phyloP scores from a whole-genome alignment of 2,797 vertebrate genomes.

The Sebastes hubbsi region DNA sequence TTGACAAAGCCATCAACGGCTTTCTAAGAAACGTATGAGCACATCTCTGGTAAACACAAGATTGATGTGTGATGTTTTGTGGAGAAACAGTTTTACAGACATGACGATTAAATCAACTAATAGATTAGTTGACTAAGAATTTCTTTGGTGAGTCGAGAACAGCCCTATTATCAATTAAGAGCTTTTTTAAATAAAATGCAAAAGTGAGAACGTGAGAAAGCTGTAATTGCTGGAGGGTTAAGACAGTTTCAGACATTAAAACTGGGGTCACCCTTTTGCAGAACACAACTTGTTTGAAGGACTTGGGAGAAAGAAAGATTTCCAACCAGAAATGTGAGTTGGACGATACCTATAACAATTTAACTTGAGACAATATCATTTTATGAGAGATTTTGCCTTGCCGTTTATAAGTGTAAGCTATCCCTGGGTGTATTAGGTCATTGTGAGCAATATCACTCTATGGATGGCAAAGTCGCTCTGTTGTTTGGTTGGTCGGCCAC shows the following conservation, averaged over 20 bases:
- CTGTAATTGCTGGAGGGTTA: not conserved
- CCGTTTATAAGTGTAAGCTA: not conserved
- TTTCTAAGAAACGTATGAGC: no score
- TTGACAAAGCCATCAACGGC: not conserved
- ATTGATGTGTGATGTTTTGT: accelerated
- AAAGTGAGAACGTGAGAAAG: not conserved
- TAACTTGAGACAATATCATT: not conserved
- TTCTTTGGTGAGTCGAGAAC: no score
- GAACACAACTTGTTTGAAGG: not conserved
- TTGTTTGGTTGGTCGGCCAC: not conserved
- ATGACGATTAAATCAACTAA: no score
- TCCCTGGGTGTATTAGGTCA: not conserved
- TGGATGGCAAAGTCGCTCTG: not conserved
- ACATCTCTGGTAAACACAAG: no score
- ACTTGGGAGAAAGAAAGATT: not conserved
- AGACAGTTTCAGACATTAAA: not conserved
- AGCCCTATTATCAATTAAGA: not conserved
- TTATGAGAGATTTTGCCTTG: not conserved
- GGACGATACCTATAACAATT: not conserved
- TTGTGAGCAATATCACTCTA: not conserved
- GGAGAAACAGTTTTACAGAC: no score
- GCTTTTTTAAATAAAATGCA: not conserved
- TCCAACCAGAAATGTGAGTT: not conserved
- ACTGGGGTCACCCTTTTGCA: not conserved
- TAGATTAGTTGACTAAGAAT: no score